These are phyloP conservation scores for Malacoraja senta DNA, from an alignment of 2,797 vertebrate genomes.

Conservation along the genomic window DNA sequence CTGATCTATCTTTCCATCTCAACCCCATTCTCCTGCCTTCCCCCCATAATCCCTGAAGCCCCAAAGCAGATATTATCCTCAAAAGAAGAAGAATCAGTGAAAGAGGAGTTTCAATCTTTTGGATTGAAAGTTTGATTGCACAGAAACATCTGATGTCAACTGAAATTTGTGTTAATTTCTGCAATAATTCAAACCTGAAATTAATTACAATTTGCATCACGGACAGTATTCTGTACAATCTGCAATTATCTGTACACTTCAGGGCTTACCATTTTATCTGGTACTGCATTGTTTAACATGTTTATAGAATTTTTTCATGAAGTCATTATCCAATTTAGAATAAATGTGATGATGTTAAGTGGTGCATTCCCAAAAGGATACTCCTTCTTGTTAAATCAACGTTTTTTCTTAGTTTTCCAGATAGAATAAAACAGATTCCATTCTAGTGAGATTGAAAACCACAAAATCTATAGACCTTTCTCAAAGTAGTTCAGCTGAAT, in stretches of 20 bases:
- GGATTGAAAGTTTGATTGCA: not conserved
- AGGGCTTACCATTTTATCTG: not conserved
- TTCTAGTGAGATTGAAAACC: not conserved
- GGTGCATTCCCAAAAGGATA: not conserved
- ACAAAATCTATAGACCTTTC: not conserved
- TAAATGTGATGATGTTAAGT: not conserved
- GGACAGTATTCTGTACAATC: not conserved
- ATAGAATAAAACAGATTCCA: not conserved
- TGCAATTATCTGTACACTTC: not conserved
- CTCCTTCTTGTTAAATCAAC: not conserved
- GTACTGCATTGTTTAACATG: not conserved
- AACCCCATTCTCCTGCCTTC: too few species aligned
- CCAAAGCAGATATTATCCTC: not conserved
- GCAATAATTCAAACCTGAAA: not conserved
- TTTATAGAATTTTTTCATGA: not conserved
- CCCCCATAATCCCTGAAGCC: too few species aligned
- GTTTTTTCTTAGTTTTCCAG: not conserved
- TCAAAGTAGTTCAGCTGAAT: not conserved
- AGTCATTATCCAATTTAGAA: not conserved
- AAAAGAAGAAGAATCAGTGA: not conserved
- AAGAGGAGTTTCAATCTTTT: not conserved
- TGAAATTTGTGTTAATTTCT: not conserved
- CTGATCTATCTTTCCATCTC: too few species aligned
- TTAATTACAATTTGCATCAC: not conserved
- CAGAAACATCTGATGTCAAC: not conserved